These are phyloP conservation scores for Hippoglossus hippoglossus DNA, from an alignment of 2,797 vertebrate genomes.

Conservation along the genomic window DNA sequence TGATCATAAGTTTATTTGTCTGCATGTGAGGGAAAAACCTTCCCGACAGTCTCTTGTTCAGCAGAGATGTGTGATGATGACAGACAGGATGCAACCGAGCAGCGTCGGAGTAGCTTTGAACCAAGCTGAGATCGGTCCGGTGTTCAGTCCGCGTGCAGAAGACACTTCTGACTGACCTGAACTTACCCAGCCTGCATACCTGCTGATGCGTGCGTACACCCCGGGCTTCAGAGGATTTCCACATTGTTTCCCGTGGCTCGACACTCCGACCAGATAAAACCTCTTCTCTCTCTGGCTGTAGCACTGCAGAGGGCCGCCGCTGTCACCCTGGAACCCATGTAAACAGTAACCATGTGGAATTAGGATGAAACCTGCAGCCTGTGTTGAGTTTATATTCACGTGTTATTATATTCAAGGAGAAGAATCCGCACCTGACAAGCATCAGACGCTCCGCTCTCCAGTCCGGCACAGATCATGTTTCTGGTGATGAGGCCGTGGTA, in stretches of 20 bases:
- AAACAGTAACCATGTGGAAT: background rate
- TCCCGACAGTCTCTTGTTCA: background rate
- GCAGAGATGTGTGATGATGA: no score
- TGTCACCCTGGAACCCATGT: slow-evolving; percentile 68
- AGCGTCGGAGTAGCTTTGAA: slow-evolving; percentile 33
- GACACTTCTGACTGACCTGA: slow-evolving; percentile 36
- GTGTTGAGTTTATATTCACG: background rate
- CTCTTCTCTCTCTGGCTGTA: slow-evolving; percentile 63
- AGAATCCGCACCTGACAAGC: slow-evolving; percentile 62
- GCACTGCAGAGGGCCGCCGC: slow-evolving; percentile 78
- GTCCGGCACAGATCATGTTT: slow-evolving; percentile 76
- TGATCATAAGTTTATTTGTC: no score
- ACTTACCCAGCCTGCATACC: slow-evolving; percentile 61
- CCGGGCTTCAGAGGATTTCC: slow-evolving; percentile 64
- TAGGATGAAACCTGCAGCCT: background rate
- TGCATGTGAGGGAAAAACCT: no score
- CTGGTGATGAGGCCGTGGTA: slow-evolving; percentile 54
- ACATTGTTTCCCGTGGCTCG: slow-evolving; percentile 67
- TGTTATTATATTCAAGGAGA: background rate
- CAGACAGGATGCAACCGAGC: slow-evolving; percentile 19
- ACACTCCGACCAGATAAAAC: slow-evolving; percentile 74
- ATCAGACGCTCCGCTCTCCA: slow-evolving; percentile 50
- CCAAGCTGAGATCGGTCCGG: slow-evolving; percentile 29
- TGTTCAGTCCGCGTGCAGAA: slow-evolving; percentile 10
- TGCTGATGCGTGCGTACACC: slow-evolving; percentile 66